Percentiles rank a stretch among this genome's conserved stretches.
These are phyloP conservation scores for Urocitellus parryii DNA, from an alignment of 2,113 vertebrate genomes.

Conservation along the genomic window DNA sequence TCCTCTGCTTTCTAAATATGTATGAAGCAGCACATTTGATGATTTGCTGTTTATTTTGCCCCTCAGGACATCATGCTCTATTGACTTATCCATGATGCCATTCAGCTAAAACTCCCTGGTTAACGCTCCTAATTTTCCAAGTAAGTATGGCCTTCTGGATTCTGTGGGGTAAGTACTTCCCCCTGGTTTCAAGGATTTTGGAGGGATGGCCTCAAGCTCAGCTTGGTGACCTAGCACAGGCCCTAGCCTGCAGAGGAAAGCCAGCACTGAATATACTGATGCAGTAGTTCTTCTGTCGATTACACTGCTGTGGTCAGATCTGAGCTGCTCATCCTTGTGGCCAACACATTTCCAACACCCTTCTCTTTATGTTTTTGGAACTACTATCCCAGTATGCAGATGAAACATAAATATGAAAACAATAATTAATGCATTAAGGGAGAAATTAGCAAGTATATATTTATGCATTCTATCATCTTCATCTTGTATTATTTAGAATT, in stretches of 20 bases:
- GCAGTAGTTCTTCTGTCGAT: not conserved
- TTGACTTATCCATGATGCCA: not conserved
- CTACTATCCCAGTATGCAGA: not conserved
- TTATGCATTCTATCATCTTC: not conserved
- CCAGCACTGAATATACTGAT: rapidly evolving
- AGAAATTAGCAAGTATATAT: not conserved
- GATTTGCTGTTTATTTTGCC: not conserved
- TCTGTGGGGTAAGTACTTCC: not conserved
- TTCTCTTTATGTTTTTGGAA: not conserved
- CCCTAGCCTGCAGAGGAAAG: not conserved
- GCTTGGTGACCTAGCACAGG: no score
- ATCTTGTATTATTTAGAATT: not conserved
- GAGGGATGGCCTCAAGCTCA: not conserved
- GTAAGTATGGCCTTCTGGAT: not conserved
- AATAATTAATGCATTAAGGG: not conserved
- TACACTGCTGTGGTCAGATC: not conserved
- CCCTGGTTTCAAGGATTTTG: no score
- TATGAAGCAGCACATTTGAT: not conserved
- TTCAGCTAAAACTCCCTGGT: not conserved
- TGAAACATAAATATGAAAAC: not conserved
- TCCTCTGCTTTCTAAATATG: not conserved
- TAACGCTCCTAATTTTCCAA: not conserved
- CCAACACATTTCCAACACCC: not conserved
- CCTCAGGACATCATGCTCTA: not conserved
- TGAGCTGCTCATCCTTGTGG: not conserved